Conservation (phyloP, 2,797 vertebrate genomes). For the Trematomus bernacchii region DNA sequence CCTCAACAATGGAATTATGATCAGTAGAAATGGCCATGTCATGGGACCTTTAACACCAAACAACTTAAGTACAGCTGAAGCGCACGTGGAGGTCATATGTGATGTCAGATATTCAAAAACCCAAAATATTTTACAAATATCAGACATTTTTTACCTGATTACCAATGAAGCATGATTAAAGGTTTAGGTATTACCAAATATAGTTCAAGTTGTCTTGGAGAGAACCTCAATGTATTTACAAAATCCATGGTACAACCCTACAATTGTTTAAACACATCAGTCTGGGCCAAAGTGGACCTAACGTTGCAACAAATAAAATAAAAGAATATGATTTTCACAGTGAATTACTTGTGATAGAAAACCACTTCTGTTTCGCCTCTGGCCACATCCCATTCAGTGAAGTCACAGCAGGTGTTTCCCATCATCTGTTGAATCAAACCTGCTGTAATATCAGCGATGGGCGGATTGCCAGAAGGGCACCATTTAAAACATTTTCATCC, state of each 20-base stretch:
- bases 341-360: constrained; percentile 3
- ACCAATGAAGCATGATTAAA: background rate
- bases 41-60: background rate
- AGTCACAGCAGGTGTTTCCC: constrained; percentile 49
- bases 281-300: background rate
- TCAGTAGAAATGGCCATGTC: no score
- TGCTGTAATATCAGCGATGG: constrained; percentile 2
- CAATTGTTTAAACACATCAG: background rate
- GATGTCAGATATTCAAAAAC: background rate
- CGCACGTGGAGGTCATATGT: background rate
- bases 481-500: background rate
- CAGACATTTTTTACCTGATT: background rate
- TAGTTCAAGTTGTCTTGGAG: background rate
- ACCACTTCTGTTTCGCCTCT: constrained; percentile 27
- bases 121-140: background rate
- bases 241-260: background rate
- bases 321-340: constrained; percentile 2
- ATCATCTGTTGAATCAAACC: constrained; percentile 37
- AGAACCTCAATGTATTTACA: background rate
- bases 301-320: background rate
- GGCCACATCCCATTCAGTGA: constrained; percentile 15
- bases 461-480: background rate
- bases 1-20: no score
- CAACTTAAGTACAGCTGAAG: background rate
- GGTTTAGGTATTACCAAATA: background rate